Base-by-base conservation (phyloP, 2,888 invertebrate species). In the Eupithecia exiguata region DNA sequence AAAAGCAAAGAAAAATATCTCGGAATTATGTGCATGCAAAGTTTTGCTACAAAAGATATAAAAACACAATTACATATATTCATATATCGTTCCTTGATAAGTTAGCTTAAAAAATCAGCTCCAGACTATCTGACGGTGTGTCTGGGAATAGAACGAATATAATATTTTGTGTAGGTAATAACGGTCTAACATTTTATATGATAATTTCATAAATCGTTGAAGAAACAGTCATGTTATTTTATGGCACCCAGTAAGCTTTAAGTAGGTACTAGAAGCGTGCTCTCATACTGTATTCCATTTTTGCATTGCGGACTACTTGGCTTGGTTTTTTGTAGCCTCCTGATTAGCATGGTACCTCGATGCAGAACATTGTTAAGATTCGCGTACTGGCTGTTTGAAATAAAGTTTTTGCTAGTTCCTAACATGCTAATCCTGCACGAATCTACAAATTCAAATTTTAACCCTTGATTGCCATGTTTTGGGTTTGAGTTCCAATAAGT, bases 261-360 rank as follows among this genome's bases (percentile, higher is more conserved):
- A 10, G 9, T n/a, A n/a, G n/a, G n/a, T 10, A 21, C 49, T 9
- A 21, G 21, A 12, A 25, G 36, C 38, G 18, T 4, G 63, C 63
- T 38, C 38, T n/a, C n/a, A 10, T n/a, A 65, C 63, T 65, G 18
- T 63, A 65, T 36, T 18, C n/a, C n/a, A 43, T 58, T 68, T 69
- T 62, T 61, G 53, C 46, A 69, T 76, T 72, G 61, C 72, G 58
- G 68, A 49, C 62, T 65, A 70, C 49, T 74, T 67, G 49, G 40
- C 63, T 61, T 18, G 18, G 74, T 70, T 72, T 58, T 76, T 74
- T 73, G 66, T 77, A 70, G 21, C 68, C 49, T 53, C 68, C 71
- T 70, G 58, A 74, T 78, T 77, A 77, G 53, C 72, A 78, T 75
- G 65, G 70, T 58, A 69, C 76, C 67, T 75, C 77, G 75, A 49